A percentile compares a stretch with the other conserved stretches of the same genome.
These are phyloP conservation scores for Ophiothrix spiculata DNA, from an alignment of 35 echinoderm and acorn worm species.

Conservation along the genomic window DNA sequence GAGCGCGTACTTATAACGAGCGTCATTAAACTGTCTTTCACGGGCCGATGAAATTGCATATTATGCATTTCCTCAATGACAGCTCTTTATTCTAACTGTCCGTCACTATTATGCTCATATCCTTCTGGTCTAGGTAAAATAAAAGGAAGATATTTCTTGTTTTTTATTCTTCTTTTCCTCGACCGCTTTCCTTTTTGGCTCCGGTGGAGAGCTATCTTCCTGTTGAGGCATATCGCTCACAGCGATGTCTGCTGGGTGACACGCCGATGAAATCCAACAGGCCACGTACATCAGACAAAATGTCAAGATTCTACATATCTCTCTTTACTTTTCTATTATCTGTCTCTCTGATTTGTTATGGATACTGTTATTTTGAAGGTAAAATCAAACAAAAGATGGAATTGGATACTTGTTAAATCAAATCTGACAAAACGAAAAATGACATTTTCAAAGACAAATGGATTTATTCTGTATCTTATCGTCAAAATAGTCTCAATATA, in stretches of 20 bases:
- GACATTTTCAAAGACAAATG: neutral
- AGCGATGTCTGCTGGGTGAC: constrained; percentile 13
- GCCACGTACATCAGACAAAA: neutral
- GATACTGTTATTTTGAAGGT: neutral
- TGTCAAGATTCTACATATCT: neutral
- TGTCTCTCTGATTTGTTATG: too few species aligned
- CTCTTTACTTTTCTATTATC: too few species aligned
- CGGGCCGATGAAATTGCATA: constrained; percentile 10
- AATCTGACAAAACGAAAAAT: neutral
- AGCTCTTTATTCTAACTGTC: neutral
- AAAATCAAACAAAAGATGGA: neutral
- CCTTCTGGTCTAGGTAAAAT: constrained; percentile 6
- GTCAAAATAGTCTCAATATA: neutral
- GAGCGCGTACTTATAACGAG: neutral
- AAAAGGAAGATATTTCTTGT: constrained; percentile 15
- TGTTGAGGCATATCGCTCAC: neutral
- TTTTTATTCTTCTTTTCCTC: constrained; percentile 16
- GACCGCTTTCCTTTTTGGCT: neutral
- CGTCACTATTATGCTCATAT: constrained; percentile 12
- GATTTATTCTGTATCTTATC: neutral
- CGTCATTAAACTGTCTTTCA: neutral
- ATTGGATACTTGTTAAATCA: neutral
- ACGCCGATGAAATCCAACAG: neutral
- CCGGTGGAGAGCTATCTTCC: neutral
- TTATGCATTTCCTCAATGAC: constrained; percentile 4